Base-by-base conservation (phyloP, 2,113 vertebrate species). In the Channa maculata region DNA sequence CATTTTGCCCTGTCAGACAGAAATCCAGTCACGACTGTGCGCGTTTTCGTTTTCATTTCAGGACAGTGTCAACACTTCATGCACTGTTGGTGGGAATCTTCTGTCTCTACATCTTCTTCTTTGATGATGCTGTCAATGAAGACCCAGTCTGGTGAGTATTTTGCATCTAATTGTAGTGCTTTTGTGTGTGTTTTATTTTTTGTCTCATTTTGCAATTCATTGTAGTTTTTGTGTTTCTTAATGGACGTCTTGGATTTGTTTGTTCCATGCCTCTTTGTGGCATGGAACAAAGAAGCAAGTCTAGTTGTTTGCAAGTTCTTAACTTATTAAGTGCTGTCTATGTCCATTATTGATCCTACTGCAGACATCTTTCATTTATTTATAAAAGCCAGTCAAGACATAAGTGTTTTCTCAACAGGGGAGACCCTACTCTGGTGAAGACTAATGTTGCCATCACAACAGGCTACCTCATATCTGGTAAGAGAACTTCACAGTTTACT, bases 381-480 rank as follows among this genome's bases (percentile, higher is more conserved):
- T 13, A 8, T 10, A 38, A 62, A 50, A 46, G 39, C 7, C 12
- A 5, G 36, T 57, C 46, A 64, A 71, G 83, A 51, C 54, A 34
- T 77, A 4, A 77, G 8, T 62, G 92, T 90, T 41, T 52, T 80
- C 73, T 67, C 49, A 7, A 89, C 91, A 99, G 98, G 97, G 98
- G 97, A 68, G 95, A 97, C 74, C 94, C 98, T 81, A 94, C 94
- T 75, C 75, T 95, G 90, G 96, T 96, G 89, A 96, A 96, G 88
- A 92, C 96, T 89, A 98, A 98, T 89, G 93, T 99, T 92, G 96
- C 95, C 89, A 95, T 96, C 92, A 95, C 96, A 88, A 95, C 97
- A 93, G 98, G 98, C 96, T 99, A 99, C 96, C 97, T 99, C 96
- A 94, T 99, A 95, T 99, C 97, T 91, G 98, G 98, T 99, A 94